phyloP scores from a whole-genome alignment of 2,888 invertebrate species.

The Chalcis sispes region DNA sequence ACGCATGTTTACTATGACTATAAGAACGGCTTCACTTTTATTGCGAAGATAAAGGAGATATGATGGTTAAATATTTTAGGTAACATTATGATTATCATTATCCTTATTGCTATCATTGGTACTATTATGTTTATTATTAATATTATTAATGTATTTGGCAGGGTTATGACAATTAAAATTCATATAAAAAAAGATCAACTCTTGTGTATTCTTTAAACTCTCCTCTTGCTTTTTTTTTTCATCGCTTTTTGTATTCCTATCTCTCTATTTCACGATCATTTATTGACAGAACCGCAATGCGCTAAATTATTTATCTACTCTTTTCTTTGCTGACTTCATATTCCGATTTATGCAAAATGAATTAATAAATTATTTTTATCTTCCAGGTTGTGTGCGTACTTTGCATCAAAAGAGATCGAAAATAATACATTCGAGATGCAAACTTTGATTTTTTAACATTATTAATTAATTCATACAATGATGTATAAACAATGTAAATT shows the following conservation, averaged over 20 bases:
- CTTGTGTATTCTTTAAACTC: too few relatives aligned
- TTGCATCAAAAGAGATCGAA: too few relatives aligned
- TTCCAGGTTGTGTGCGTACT: too few relatives aligned
- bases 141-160: constrained; percentile 75
- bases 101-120: constrained; percentile 65
- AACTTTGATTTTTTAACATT: too few relatives aligned
- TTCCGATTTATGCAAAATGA: too few relatives aligned
- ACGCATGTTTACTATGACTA: constrained; percentile 50
- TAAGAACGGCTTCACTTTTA: constrained; percentile 56
- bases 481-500: too few relatives aligned
- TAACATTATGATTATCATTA: constrained; percentile 67
- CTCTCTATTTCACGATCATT: background rate
- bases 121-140: constrained; percentile 68
- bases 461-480: too few relatives aligned
- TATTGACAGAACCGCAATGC: too few relatives aligned
- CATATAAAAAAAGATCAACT: constrained; percentile 62
- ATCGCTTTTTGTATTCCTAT: background rate
- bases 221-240: background rate
- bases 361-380: too few relatives aligned
- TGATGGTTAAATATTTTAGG: constrained; percentile 73
- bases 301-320: too few relatives aligned
- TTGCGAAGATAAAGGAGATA: constrained; percentile 60
- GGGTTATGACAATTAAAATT: constrained; percentile 75
- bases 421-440: too few relatives aligned
- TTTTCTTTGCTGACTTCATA: too few relatives aligned